Percentiles rank a stretch among this genome's conserved stretches.
Conservation (phyloP, 2,113 vertebrate genomes). For the Sclerurus mexicanus region DNA sequence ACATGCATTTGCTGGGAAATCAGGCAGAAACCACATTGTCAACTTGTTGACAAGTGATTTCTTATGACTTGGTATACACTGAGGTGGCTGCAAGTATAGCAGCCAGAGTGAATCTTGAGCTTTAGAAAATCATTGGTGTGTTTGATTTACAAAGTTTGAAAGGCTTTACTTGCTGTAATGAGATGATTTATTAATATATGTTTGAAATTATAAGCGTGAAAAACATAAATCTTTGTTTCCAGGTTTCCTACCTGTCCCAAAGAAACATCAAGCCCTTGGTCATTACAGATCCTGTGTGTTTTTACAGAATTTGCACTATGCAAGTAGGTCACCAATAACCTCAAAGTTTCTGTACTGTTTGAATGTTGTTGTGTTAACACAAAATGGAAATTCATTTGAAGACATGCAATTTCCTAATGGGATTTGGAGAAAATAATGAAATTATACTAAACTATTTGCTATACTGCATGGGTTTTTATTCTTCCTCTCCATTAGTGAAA, state of each 20-base stretch:
- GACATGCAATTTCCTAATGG: slow-evolving; percentile 18
- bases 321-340: slow-evolving; percentile 38
- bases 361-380: slow-evolving; percentile 29
- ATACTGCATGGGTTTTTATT: background rate
- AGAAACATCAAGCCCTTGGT: background rate
- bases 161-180: background rate
- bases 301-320: slow-evolving; percentile 10
- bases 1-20: background rate
- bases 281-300: background rate
- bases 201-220: background rate
- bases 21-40: background rate
- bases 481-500: slow-evolving; percentile 50
- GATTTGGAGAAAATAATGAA: slow-evolving; percentile 9
- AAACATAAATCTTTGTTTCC: background rate
- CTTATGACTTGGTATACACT: background rate
- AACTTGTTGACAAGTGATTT: background rate
- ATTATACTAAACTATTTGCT: background rate
- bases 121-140: background rate
- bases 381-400: slow-evolving; percentile 50
- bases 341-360: slow-evolving; percentile 26
- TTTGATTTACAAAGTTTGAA: background rate
- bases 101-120: background rate
- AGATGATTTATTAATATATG: background rate
- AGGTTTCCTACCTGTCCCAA: background rate
- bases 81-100: background rate